These are phyloP conservation scores for Drosophila equinoxialis DNA, from an alignment of 1,140 invertebrate species.

Conservation along the genomic window DNA sequence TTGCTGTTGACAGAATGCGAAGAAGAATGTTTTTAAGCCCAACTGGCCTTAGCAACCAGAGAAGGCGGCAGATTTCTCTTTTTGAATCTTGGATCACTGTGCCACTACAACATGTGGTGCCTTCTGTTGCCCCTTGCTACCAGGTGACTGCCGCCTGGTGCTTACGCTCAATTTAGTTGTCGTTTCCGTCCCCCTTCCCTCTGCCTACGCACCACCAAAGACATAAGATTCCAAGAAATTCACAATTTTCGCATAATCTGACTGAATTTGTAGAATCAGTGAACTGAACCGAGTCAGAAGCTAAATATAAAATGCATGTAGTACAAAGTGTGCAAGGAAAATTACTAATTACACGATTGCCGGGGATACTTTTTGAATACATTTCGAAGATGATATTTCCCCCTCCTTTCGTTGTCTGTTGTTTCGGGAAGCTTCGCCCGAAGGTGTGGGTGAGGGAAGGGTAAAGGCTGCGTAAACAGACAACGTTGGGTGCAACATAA, in stretches of 20 bases:
- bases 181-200: constrained; percentile 24
- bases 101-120: constrained; percentile 32
- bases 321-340: constrained; percentile 48
- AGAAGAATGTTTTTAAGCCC: constrained; percentile 16
- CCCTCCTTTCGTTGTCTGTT: constrained; percentile 40
- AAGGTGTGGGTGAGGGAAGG: not conserved
- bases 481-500: constrained; percentile 2
- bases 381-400: constrained; percentile 44
- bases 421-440: not conserved
- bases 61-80: not conserved
- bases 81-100: constrained; percentile 28
- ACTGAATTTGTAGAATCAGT: constrained; percentile 1
- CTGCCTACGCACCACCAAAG: not conserved
- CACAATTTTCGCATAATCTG: constrained; percentile 46
- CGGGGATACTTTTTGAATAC: constrained; percentile 43
- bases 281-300: constrained; percentile 10
- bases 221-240: constrained; percentile 72
- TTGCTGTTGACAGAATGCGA: constrained; percentile 48
- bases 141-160: constrained; percentile 29
- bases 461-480: not conserved
- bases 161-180: constrained; percentile 56
- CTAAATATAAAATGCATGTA: constrained; percentile 66
- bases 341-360: constrained; percentile 60
- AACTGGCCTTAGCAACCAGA: not conserved
- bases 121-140: not conserved